A percentile compares a stretch with the other conserved stretches of the same genome.
These are phyloP conservation scores for Helicoverpa armigera DNA, from an alignment of 1,140 invertebrate genomes.

Conservation along the genomic window DNA sequence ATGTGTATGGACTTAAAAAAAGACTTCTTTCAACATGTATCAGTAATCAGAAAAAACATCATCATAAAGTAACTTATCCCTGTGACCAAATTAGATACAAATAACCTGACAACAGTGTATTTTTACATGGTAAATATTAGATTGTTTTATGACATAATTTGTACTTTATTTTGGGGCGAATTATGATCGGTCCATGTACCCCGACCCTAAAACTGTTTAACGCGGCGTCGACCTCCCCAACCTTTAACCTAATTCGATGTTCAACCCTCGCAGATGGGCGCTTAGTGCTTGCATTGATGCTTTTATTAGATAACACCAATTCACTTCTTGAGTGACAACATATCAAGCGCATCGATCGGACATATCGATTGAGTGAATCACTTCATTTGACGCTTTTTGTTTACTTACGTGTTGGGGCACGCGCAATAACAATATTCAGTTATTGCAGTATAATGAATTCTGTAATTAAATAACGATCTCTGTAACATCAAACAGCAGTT, in stretches of 20 bases:
- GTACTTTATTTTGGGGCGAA: conserved; percentile 69
- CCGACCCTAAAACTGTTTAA: conserved; percentile 76
- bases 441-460: conserved; percentile 1
- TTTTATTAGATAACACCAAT: conserved; percentile 76
- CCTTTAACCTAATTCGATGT: conserved; percentile 77
- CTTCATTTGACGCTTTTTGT: conserved; percentile 61
- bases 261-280: conserved; percentile 72
- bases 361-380: conserved; percentile 59
- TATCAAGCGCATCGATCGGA: conserved; percentile 57
- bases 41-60: conserved; percentile 1
- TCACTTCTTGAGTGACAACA: conserved; percentile 53
- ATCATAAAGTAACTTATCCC: not conserved
- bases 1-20: not conserved
- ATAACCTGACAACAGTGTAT: conserved; percentile 40
- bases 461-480: conserved; percentile 29
- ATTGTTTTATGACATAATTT: conserved; percentile 70
- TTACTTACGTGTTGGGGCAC: conserved; percentile 59
- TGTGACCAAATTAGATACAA: conserved; percentile 1
- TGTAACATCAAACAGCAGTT: conserved; percentile 32
- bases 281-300: conserved; percentile 66
- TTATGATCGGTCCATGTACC: conserved; percentile 71
- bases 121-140: conserved; percentile 54
- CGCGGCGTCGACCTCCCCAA: conserved; percentile 68
- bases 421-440: conserved; percentile 17
- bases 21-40: not conserved